Base-by-base conservation (phyloP, 1,140 invertebrate genomes). In the Trichogramma pretiosum region DNA sequence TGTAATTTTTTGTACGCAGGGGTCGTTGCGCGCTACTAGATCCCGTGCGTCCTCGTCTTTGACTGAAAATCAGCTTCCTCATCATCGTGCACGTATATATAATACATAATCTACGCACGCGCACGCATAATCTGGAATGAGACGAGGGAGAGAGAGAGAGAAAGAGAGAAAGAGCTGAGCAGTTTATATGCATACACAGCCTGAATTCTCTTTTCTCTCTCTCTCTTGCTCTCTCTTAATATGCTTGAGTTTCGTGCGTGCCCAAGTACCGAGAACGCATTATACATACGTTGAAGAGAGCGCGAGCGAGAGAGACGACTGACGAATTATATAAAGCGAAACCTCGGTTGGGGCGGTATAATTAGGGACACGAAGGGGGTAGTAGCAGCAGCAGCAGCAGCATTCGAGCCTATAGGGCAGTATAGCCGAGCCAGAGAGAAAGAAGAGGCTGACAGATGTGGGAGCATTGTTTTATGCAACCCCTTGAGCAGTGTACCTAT, bases 391-490 rank as follows among this genome's bases (percentile, higher is more conserved):
- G 56, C 48, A 50, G n/a, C n/a, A n/a, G n/a, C n/a, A n/a, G n/a
- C n/a, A n/a, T n/a, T n/a, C n/a, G n/a, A 7, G 24, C 11, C 5
- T 28, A 28, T 11, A 50, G 44, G 38, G 45, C 46, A 48, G 46
- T 33, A 36, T 21, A 22, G 46, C 54, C 56, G 59, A 22, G 49
- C 24, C 53, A 54, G 48, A 48, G 49, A 53, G 42, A 36, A 51
- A 41, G 57, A 57, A 56, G 58, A 71, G 70, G 63, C 70, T 68
- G 70, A 72, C 70, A 72, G 70, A 72, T 70, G 70, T 72, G 70
- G 70, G 70, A 72, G 67, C 70, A 72, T 72, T 72, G 70, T 72
- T 72, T 72, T 72, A 70, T 63, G 64, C 61, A 19, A 34, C 44
- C 21, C n/a, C 7, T 3, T 14, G 7, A 5, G 7, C 33, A 11